These are phyloP conservation scores for Vanessa tameamea DNA, from an alignment of 1,140 invertebrate species.

Conservation along the genomic window DNA sequence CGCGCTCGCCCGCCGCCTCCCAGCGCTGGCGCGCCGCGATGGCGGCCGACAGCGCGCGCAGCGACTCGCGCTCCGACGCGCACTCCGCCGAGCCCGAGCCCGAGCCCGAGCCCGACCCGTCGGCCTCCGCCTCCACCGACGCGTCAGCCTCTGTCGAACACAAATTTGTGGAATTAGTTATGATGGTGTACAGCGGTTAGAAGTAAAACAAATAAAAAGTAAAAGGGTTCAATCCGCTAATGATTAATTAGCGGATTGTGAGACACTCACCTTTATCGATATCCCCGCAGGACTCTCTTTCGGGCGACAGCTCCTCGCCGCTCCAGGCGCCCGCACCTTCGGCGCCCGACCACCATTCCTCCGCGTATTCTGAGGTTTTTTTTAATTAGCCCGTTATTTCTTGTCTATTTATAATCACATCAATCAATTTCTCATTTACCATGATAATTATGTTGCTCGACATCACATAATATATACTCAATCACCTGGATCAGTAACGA, in stretches of 20 bases:
- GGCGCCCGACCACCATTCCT: slow-evolving; percentile 74
- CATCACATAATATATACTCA: too few relatives aligned
- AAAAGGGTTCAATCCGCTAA: too few relatives aligned
- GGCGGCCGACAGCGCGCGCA: slow-evolving; percentile 85
- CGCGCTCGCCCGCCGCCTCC: slow-evolving; percentile 77
- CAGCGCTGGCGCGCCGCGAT: slow-evolving; percentile 83
- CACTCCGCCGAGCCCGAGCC: slow-evolving; percentile 46
- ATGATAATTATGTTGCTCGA: too few relatives aligned
- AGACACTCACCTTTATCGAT: slow-evolving; percentile 51
- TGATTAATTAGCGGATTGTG: not conserved
- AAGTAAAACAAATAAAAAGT: too few relatives aligned
- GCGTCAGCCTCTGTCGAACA: slow-evolving; percentile 20
- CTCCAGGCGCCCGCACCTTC: slow-evolving; percentile 68
- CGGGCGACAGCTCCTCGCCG: slow-evolving; percentile 74
- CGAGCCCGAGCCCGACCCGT: not conserved
- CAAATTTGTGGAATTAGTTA: not conserved
- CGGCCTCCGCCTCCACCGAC: slow-evolving; percentile 18
- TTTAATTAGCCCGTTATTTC: not conserved
- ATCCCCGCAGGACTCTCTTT: slow-evolving; percentile 62
- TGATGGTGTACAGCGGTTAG: too few relatives aligned
- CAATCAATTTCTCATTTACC: too few relatives aligned
- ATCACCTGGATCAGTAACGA: slow-evolving; percentile 85
- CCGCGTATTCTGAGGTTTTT: slow-evolving; percentile 56
- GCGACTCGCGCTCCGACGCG: slow-evolving; percentile 81
- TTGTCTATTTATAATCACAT: not conserved